Evolutionary conservation across 2,888 invertebrate genomes (phyloP), one percentile per base, ranked within the genome.

Genomic region (Amblyteles armatorius): DNA sequence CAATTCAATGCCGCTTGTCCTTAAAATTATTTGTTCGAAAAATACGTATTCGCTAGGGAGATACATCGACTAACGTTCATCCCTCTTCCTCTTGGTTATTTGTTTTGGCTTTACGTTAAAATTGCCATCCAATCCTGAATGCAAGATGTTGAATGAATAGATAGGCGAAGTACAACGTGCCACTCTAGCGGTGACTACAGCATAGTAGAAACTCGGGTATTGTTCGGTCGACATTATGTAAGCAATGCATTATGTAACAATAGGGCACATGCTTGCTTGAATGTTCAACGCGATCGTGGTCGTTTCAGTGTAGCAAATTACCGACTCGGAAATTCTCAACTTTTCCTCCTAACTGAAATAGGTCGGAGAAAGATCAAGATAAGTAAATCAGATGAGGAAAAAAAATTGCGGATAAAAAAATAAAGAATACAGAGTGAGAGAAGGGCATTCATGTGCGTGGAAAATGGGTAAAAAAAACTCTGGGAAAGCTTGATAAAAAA

Each of bases 401-500:
- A 55, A 5, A 57, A 57, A 26, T 26, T 57, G 22, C 57, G 26
- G 26, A 57, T 26, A 4, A 13, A 26, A 26, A 26, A 11, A 13
- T 57, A 26, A 57, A 57, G 57, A 57, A 26, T 22, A 26, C 13
- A 57, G 26, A 22, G 57, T 57, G 13, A 22, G 26, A 57, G 26
- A 4, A 22, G 26, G 57, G 13, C 57, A 13, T 11, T 57, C 52
- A 2, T 71, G 29, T 50, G 29, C 33, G 33, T 63, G 63, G n/a
- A 16, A 29, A 63, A 63, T 63, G 13, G 16, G 13, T 4, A 33
- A 33, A 26, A 55, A 55, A n/a, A 72, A 44, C 67, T 40, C 40
- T 11, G 50, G 29, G 72, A 60, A 52, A 78, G 77, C 40, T 67
- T 48, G 60, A 69, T 84, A 81, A 84, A 78, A 81, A 81, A 81